Base-by-base conservation (phyloP, 2,888 invertebrate species). In the Pseudococcus viburni region DNA sequence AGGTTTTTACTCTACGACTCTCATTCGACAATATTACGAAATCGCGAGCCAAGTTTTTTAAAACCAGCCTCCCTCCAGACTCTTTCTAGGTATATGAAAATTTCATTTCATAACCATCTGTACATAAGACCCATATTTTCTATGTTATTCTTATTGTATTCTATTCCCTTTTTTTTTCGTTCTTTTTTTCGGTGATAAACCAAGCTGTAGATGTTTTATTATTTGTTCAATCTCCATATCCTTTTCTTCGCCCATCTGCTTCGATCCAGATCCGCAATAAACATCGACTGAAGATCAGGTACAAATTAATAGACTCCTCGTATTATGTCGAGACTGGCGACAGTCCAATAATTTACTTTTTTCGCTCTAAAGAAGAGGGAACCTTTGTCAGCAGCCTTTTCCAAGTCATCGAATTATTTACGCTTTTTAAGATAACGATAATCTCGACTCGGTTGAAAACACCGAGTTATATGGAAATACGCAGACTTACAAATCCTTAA, bases 401-500 rank as follows among this genome's bases (percentile, higher is more conserved):
- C 9, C 19, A 12, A 51, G 15, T 33, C 68, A 33, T 80, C 80
- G 80, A 42, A 80, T 59, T 51, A 59, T 85, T 59, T 17, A 85
- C 85, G 85, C 85, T 59, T 51, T 59, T 51, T 59, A 85, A 59
- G 26, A 59, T 85, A 51, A 59, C 85, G 85, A 59, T 59, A 85
- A 51, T 59, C 85, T 46, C 7, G 0, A 59, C 17, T 0, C 19
- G 48, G 19, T 26, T 55, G 39, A 73, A 12, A 26, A 26, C 26
- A 73, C 2, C 33, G 19, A 59, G n/a, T 19, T 46, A 33, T 33
- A 33, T 33, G 26, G 26, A 33, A 46, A 46, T 19, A 19, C 59
- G n/a, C 11, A 59, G 59, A 59, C 59, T 59, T 59, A 6, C 12
- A 33, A 73, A 15, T 73, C 33, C 33, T 73, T 73, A 33, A 33